A percentile compares a stretch with the other conserved stretches of the same genome.
Conservation (phyloP, 2,113 vertebrate genomes). For the Ophthalmolycus amberensis region DNA sequence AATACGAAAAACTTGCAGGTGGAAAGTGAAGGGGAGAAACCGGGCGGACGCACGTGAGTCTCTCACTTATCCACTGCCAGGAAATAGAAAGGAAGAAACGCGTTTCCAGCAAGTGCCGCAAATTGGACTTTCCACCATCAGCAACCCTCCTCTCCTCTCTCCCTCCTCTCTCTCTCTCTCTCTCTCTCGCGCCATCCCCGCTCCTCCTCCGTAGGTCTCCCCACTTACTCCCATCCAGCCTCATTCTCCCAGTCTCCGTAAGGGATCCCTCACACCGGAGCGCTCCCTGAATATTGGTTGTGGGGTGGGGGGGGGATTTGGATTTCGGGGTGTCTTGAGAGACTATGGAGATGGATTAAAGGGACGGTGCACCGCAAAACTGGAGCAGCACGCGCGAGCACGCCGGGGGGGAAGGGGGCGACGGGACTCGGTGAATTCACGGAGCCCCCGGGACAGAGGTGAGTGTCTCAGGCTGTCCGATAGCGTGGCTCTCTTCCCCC, state of each 20-base stretch:
- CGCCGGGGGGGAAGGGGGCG: slow-evolving; percentile 81
- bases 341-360: slow-evolving; percentile 72
- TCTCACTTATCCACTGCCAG: slow-evolving; percentile 52
- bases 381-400: slow-evolving; percentile 81
- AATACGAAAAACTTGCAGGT: slow-evolving; percentile 18
- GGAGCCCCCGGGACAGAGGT: slow-evolving; percentile 83
- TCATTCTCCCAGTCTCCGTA: slow-evolving; percentile 1
- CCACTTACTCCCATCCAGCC: slow-evolving; percentile 44
- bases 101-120: slow-evolving; percentile 66
- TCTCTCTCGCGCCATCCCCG: slow-evolving; percentile 42
- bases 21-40: slow-evolving; percentile 38
- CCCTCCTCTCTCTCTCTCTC: slow-evolving; percentile 5
- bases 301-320: slow-evolving; percentile 19
- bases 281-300: slow-evolving; percentile 7
- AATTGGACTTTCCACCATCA: slow-evolving; percentile 74
- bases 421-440: slow-evolving; percentile 82
- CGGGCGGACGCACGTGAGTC: slow-evolving; percentile 62
- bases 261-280: slow-evolving; percentile 38
- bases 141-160: slow-evolving; percentile 40
- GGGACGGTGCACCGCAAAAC: slow-evolving; percentile 71
- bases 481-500: neutral
- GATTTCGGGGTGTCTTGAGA: slow-evolving; percentile 48
- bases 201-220: slow-evolving; percentile 54
- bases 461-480: slow-evolving; percentile 51
- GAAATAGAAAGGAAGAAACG: slow-evolving; percentile 44